Evolutionary conservation across 2,888 invertebrate genomes (phyloP).

Genomic region (Nemoura dubitans): DNA sequence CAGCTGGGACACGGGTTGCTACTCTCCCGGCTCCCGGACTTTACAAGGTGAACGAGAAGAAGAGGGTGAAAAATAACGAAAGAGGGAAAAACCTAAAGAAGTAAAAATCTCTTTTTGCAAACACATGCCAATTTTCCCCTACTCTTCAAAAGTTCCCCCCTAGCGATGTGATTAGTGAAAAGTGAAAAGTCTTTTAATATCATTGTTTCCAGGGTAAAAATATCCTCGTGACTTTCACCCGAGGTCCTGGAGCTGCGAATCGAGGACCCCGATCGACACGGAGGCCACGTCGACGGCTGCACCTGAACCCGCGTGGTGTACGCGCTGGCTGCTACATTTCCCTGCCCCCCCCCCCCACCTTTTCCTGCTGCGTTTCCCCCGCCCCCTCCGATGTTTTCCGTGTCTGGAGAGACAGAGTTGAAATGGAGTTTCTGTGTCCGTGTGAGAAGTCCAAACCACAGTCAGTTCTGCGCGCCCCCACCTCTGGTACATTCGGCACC

Average conservation of each 20-base stretch:
- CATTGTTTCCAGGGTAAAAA: background rate
- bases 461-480: constrained; percentile 20
- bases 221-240: background rate
- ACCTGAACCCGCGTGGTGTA: background rate
- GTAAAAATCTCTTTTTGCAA: background rate
- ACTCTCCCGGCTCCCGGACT: constrained; percentile 15
- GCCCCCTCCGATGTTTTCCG: constrained; percentile 22
- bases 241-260: background rate
- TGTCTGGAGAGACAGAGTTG: constrained; percentile 35
- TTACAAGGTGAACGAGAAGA: background rate
- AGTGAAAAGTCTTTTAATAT: background rate
- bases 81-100: background rate
- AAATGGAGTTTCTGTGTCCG: constrained; percentile 49
- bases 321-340: background rate
- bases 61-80: background rate
- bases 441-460: constrained; percentile 46
- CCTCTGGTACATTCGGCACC: constrained; percentile 26
- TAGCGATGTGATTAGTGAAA: background rate
- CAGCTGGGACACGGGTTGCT: constrained; percentile 33
- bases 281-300: background rate
- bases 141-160: background rate
- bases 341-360: background rate
- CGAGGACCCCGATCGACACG: background rate
- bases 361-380: background rate
- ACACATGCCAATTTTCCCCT: background rate